A percentile compares a stretch with the other conserved stretches of the same genome.
phyloP scores from a whole-genome alignment of 2,797 vertebrate species.

The Gobio occitaniae region DNA sequence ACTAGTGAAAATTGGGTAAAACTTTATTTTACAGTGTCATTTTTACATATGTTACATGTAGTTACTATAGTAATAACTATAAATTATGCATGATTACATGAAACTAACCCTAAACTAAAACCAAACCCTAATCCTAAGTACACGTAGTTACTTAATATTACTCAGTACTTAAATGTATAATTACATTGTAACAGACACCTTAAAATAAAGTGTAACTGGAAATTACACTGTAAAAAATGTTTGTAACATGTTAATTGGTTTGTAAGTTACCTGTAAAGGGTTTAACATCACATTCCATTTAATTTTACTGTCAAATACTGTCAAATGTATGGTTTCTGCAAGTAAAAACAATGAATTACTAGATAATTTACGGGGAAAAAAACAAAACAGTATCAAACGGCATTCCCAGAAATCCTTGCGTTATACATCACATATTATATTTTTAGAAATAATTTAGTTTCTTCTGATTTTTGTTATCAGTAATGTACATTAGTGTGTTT shows the following conservation, averaged over 20 bases:
- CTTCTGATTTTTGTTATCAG: too few species aligned
- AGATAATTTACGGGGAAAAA: background rate
- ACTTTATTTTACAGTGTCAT: too few species aligned
- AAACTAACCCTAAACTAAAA: too few species aligned
- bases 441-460: background rate
- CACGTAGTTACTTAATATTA: too few species aligned
- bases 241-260: background rate
- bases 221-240: background rate
- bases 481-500: too few species aligned
- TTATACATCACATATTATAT: background rate
- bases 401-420: background rate
- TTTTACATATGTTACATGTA: too few species aligned
- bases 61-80: too few species aligned
- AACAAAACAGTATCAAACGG: background rate
- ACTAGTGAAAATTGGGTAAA: background rate
- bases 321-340: background rate
- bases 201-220: too few species aligned
- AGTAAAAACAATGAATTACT: background rate
- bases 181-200: too few species aligned
- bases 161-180: too few species aligned
- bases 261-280: background rate
- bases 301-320: background rate
- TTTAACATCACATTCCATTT: background rate
- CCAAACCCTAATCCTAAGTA: too few species aligned
- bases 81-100: too few species aligned